Percentiles rank a stretch among this genome's conserved stretches.
Evolutionary conservation across 2,113 vertebrate genomes (phyloP).

Genomic region (Monarcha castaneiventris): DNA sequence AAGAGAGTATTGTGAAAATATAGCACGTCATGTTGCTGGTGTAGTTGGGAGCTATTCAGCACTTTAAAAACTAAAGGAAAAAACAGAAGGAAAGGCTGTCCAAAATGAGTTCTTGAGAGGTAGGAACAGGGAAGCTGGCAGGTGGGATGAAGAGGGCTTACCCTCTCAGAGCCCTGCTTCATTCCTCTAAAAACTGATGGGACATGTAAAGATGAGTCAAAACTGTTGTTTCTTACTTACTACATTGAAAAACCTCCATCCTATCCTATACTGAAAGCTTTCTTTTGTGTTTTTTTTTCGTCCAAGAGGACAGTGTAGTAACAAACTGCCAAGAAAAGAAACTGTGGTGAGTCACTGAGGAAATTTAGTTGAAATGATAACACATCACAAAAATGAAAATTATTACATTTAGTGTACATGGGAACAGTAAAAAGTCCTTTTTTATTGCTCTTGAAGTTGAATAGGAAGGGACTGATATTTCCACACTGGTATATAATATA

Average conservation of each 20-base stretch:
- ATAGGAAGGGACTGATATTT: constrained; percentile 28
- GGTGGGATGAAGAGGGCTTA: background rate
- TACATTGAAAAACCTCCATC: background rate
- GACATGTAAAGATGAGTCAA: background rate
- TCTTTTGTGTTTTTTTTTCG: background rate
- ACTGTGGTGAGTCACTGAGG: constrained; percentile 36
- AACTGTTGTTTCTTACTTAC: background rate
- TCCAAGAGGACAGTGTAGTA: background rate
- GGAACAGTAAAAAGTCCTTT: constrained; percentile 43
- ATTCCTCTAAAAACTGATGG: background rate
- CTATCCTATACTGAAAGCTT: background rate
- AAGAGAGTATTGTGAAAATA: background rate
- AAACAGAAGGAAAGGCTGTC: background rate
- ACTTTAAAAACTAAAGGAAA: background rate
- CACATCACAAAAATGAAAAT: constrained; percentile 55
- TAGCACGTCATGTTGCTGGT: background rate
- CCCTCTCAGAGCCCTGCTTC: background rate
- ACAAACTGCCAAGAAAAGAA: constrained; percentile 25
- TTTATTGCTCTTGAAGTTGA: background rate
- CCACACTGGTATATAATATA: constrained; percentile 5
- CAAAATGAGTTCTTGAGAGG: background rate
- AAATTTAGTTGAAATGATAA: constrained; percentile 57
- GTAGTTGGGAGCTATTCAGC: background rate
- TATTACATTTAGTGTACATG: constrained; percentile 48
- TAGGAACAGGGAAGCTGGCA: background rate